These are phyloP conservation scores for Equus quagga DNA, from an alignment of 2,113 vertebrate species.

Conservation along the genomic window DNA sequence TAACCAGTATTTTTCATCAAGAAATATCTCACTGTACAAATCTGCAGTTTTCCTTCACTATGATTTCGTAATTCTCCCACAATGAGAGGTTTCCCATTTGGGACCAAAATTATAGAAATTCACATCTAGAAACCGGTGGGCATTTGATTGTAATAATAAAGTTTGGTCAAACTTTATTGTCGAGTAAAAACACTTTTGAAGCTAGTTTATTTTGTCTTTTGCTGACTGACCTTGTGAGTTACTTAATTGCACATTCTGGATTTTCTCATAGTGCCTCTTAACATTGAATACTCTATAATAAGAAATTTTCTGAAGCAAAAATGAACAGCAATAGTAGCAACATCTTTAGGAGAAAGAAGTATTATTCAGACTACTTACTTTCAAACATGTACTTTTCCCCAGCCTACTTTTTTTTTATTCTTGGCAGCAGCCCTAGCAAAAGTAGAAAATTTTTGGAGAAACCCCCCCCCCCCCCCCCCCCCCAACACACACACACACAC, in stretches of 20 bases:
- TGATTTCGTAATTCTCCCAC: neutral
- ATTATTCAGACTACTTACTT: neutral
- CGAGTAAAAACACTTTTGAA: neutral
- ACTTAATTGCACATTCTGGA: neutral
- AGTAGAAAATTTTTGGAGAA: neutral
- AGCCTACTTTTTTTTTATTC: neutral
- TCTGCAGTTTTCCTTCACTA: neutral
- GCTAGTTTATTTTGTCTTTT: slow-evolving; percentile 10
- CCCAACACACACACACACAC: neutral
- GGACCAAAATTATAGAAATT: slow-evolving; percentile 48
- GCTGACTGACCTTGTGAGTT: slow-evolving; percentile 3
- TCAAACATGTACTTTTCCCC: neutral
- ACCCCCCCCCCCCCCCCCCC: neutral
- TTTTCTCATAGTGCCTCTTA: slow-evolving; percentile 16
- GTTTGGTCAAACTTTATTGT: neutral
- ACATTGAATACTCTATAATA: neutral
- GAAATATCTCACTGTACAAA: neutral
- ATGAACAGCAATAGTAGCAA: neutral
- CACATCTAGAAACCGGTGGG: neutral
- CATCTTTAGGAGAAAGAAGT: slow-evolving; percentile 20
- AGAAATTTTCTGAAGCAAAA: slow-evolving; percentile 42
- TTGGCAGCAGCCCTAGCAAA: neutral
- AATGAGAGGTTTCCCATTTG: neutral
- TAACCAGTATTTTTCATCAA: slow-evolving; percentile 12
- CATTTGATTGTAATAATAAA: neutral